Conservation (phyloP, 2,113 vertebrate genomes). For the Sinocyclocheilus rhinocerous region DNA sequence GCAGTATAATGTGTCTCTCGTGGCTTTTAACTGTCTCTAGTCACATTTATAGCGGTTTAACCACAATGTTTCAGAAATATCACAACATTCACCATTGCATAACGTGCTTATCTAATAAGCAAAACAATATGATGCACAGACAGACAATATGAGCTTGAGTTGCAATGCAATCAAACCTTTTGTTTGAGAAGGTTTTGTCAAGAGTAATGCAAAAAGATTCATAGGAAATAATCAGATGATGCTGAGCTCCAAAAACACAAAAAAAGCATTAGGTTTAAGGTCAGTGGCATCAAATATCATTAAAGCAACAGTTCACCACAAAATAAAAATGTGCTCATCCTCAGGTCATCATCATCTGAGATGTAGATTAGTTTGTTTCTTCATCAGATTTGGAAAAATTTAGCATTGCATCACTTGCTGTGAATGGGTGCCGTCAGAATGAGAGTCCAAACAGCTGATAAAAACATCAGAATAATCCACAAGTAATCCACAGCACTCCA, state of each 20-base stretch:
- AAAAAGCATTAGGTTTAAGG: neutral
- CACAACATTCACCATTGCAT: constrained; percentile 11
- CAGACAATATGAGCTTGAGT: neutral
- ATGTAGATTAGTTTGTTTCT: no score
- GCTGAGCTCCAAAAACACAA: neutral
- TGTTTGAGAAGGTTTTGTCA: no score
- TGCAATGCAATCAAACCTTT: neutral
- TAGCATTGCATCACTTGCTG: no score
- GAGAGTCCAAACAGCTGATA: no score
- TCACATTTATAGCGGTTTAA: neutral
- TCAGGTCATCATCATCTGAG: no score
- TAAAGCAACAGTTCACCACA: no score
- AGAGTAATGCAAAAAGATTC: neutral
- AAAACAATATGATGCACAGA: neutral
- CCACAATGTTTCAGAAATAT: constrained; percentile 6
- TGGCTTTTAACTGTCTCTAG: neutral
- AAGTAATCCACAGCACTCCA: no score
- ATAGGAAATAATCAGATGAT: no score
- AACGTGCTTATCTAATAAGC: neutral
- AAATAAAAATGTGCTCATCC: no score
- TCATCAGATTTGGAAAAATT: no score
- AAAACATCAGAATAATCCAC: no score
- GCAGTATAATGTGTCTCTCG: neutral
- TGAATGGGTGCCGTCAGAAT: no score
- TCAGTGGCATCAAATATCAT: neutral